phyloP scores from a whole-genome alignment of 2,888 invertebrate genomes.

The Lumbricus terrestris region DNA sequence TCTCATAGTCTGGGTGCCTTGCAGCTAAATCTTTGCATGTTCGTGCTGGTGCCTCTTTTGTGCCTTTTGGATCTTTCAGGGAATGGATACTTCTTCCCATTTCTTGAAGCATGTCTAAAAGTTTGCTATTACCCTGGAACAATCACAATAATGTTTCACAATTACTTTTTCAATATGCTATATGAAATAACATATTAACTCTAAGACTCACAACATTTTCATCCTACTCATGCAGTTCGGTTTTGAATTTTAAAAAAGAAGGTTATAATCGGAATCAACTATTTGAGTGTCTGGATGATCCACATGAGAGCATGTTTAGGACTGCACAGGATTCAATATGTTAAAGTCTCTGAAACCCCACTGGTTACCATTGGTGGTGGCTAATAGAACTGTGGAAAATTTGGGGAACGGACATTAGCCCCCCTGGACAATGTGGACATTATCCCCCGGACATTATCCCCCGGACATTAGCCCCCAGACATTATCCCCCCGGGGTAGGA shows the following conservation, averaged over 20 bases:
- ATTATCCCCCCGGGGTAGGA: too few species aligned
- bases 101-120: neutral
- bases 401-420: too few species aligned
- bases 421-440: too few species aligned
- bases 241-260: too few species aligned
- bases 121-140: neutral
- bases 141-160: neutral
- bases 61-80: neutral
- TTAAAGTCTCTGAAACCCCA: too few species aligned
- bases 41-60: neutral
- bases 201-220: neutral
- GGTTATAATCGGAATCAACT: too few species aligned
- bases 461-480: too few species aligned
- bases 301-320: too few species aligned
- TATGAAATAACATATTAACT: neutral
- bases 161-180: neutral
- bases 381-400: neutral
- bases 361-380: neutral
- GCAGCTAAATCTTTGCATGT: neutral
- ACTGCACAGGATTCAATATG: too few species aligned
- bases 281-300: too few species aligned
- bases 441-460: too few species aligned
- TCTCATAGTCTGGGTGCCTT: neutral
- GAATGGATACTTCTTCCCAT: neutral
- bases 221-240: too few species aligned